These are phyloP conservation scores for Microdon myrmicae DNA, from an alignment of 2,888 invertebrate species.

Conservation along the genomic window DNA sequence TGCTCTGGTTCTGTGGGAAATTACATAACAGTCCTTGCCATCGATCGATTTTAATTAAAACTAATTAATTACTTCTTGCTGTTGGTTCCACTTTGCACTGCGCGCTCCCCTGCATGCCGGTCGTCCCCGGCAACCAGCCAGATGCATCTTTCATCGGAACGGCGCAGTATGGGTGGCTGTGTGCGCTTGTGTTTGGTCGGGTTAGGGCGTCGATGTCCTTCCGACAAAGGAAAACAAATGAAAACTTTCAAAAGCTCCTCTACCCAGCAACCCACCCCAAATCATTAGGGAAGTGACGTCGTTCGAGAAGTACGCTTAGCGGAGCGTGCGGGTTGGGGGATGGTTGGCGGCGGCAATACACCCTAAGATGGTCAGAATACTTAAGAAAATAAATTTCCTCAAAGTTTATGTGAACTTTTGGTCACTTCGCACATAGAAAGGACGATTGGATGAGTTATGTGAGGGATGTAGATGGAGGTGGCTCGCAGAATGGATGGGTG, in stretches of 20 bases:
- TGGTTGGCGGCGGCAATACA: slow-evolving; percentile 10
- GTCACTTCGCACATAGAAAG: slow-evolving; percentile 30
- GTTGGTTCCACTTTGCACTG: neutral
- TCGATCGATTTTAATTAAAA: slow-evolving; percentile 51
- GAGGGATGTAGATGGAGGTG: neutral
- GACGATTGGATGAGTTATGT: neutral
- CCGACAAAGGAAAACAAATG: slow-evolving; percentile 10
- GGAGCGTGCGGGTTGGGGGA: neutral
- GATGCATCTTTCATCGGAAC: slow-evolving; percentile 11
- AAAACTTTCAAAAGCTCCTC: slow-evolving; percentile 40
- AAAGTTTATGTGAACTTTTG: slow-evolving; percentile 49
- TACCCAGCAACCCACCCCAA: too few relatives aligned
- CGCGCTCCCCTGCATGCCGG: neutral
- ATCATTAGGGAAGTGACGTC: too few relatives aligned
- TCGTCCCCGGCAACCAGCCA: slow-evolving; percentile 16
- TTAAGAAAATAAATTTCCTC: slow-evolving; percentile 42
- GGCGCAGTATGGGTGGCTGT: slow-evolving; percentile 7
- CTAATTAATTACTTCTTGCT: slow-evolving; percentile 42
- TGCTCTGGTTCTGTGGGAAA: slow-evolving; percentile 5
- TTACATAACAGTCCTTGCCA: slow-evolving; percentile 25
- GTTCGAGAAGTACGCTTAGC: neutral
- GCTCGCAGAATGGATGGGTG: neutral
- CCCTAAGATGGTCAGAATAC: slow-evolving; percentile 47
- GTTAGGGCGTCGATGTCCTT: slow-evolving; percentile 43
- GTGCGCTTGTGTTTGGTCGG: slow-evolving; percentile 19